A percentile compares a stretch with the other conserved stretches of the same genome.
Conservation (phyloP, 2,888 invertebrate species). For the Chironomus riparius region DNA sequence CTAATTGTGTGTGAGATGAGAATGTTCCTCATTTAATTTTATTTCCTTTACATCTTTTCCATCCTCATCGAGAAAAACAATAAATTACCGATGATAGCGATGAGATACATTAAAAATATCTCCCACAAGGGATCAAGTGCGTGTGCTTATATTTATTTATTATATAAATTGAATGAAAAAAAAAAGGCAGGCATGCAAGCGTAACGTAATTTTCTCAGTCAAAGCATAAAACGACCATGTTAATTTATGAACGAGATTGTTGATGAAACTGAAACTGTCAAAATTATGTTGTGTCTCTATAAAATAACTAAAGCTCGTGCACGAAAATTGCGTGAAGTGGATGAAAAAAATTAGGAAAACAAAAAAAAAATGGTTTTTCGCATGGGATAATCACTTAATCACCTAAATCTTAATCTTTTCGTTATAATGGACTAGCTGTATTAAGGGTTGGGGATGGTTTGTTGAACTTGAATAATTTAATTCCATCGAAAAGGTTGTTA, state of each 20-base stretch:
- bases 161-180: background rate
- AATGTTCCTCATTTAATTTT: too few species aligned
- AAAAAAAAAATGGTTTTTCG: background rate
- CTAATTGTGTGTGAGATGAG: too few species aligned
- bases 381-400: constrained; percentile 15
- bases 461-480: background rate
- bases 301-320: background rate
- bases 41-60: too few species aligned
- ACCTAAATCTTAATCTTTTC: constrained; percentile 5
- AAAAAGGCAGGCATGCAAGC: background rate
- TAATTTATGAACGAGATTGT: constrained; percentile 16
- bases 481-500: background rate
- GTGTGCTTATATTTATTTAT: background rate
- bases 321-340: background rate
- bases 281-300: constrained; percentile 11
- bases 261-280: constrained; percentile 12
- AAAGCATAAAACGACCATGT: background rate
- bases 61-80: background rate
- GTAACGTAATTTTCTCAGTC: too few species aligned
- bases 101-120: constrained; percentile 1
- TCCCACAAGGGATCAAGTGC: background rate
- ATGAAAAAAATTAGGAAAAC: background rate
- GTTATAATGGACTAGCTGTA: background rate
- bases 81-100: constrained; percentile 17
- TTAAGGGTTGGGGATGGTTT: background rate